Base-by-base conservation (phyloP, 2,113 vertebrate genomes). In the Tragelaphus strepsiceros region DNA sequence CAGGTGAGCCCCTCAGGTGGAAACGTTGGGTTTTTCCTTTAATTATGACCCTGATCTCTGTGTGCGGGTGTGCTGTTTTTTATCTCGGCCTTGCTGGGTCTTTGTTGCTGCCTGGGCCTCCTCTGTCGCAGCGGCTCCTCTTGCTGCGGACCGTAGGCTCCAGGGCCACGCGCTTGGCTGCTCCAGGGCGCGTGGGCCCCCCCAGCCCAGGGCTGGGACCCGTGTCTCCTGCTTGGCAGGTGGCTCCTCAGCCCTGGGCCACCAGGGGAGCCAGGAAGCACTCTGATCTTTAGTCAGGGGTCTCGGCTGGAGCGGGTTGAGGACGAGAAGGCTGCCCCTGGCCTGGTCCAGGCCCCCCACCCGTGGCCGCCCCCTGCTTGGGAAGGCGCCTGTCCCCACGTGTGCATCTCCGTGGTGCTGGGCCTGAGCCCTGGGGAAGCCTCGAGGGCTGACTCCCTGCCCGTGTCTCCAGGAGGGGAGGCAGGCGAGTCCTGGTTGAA, bases 41-140 rank as follows among this genome's bases (percentile, higher is more conserved):
- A 22, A 3, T 35, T 14, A 1, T 3, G 1, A 24, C 71, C n/a
- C 71, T 24, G 71, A 13, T 24, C n/a, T 22, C 71, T 43, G 21
- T 24, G 21, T 3, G 32, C 13, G 10, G 71, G 5, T 7, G n/a
- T 0, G 3, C 2, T 7, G 35, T n/a, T 3, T 3, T 35, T 24
- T 6, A 6, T 24, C 2, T 74, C 3, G 35, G 35, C 35, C 7
- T 1, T 7, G 35, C 71, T 24, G 71, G 71, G 35, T 39, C 67
- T 74, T 22, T 39, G 32, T 11, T 22, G 67, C 67, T 22, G 67
- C 67, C 17, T 19, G 1, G 67, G 67, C 32, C 64, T 35, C 35
- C 67, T 74, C 64, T 35, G 64, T 19, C 2, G 17, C n/a, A 6
- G 64, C 8, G 21, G 67, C 35, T 2, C 17, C 67, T 24, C 21